Evolutionary conservation across 2,797 vertebrate genomes (phyloP), one percentile per base, ranked within the genome.

Genomic region (Dryobates pubescens): DNA sequence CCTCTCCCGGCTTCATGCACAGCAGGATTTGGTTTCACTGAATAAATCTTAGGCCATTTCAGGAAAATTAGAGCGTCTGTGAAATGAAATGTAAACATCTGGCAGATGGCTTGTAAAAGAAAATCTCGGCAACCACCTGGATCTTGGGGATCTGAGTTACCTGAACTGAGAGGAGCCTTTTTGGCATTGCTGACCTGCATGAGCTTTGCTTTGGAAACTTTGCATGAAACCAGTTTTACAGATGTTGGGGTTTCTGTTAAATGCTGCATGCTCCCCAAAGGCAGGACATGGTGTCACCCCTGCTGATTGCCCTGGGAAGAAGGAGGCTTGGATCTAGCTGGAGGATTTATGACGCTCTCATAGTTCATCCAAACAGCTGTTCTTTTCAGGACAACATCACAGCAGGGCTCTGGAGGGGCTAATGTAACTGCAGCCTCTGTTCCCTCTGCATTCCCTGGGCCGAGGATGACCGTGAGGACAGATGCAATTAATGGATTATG

Each of bases 91-190:
- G 68, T 74, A 95, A 93, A 88, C 90, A 77, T 89, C 84, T 95
- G 90, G 87, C 94, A 96, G 94, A 84, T 96, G 96, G 86, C 96
- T 97, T 94, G 93, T 97, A 96, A 97, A 97, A 96, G 89, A 79
- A n/a, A 93, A 92, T 93, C 89, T 92, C 0, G 71, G 71, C 81
- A 96, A 68, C 91, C 96, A 96, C 95, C 96, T 97, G 97, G 78
- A 51, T 90, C 90, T 92, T 51, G 79, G 92, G 89, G 90, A 56
- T 77, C 63, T 34, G n/a, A 29, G 75, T 79, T 89, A 92, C 73
- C 69, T 93, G 95, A 83, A 47, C 68, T 0, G 10, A 61, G 69
- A 75, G 67, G 41, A 68, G n/a, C n/a, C 9, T 63, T 82, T 89
- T 11, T 85, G 29, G 54, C 41, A 11, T 27, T 0, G 2, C 30